Conservation (phyloP, 2,888 invertebrate genomes). For the Nesidiocoris tenuis region DNA sequence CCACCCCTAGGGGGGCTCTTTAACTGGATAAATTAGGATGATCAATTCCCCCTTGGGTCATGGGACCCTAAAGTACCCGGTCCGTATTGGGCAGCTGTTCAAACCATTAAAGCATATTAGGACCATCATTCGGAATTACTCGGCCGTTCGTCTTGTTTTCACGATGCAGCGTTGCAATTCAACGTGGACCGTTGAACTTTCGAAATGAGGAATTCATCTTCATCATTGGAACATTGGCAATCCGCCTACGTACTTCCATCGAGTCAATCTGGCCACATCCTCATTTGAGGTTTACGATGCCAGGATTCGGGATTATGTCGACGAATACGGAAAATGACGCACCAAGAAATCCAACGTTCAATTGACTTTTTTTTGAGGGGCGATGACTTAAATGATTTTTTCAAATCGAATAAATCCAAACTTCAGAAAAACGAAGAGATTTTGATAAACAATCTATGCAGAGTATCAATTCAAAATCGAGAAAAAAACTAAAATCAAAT, state of each 20-base stretch:
- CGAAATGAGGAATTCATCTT: neutral
- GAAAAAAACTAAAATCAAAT: too few relatives aligned
- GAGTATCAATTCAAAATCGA: too few relatives aligned
- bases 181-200: neutral
- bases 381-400: too few relatives aligned
- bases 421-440: too few relatives aligned
- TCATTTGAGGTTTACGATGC: neutral
- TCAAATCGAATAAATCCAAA: too few relatives aligned
- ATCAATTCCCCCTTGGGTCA: neutral
- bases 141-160: neutral
- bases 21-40: neutral
- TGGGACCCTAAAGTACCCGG: neutral
- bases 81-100: neutral
- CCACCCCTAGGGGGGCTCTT: neutral
- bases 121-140: neutral
- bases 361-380: too few relatives aligned
- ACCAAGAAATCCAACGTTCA: too few relatives aligned
- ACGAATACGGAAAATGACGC: too few relatives aligned
- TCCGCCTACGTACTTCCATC: neutral
- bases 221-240: neutral
- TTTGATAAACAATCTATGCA: too few relatives aligned
- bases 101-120: neutral
- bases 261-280: neutral
- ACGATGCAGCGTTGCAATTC: neutral
- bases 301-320: neutral